Evolutionary conservation across 2,113 vertebrate species (phyloP).

Genomic region (Myotis lucifugus): DNA sequence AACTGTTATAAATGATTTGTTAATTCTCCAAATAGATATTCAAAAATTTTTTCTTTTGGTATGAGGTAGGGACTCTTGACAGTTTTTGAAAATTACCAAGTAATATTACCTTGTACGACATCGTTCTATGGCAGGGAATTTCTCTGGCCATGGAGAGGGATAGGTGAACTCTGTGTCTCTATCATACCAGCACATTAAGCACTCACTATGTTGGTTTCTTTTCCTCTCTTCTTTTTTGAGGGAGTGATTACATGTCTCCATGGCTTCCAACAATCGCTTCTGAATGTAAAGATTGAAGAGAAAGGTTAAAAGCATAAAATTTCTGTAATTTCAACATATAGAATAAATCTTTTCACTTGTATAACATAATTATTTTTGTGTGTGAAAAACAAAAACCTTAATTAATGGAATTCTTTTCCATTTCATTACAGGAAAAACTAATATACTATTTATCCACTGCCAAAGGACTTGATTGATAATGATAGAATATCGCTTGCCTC

Average conservation of each 20-base stretch:
- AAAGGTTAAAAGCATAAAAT: not conserved
- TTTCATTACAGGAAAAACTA: slow-evolving; percentile 16
- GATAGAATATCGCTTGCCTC: not conserved
- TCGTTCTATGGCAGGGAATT: slow-evolving; percentile 90
- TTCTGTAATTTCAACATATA: not conserved
- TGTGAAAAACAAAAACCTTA: slow-evolving; percentile 45
- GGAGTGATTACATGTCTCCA: slow-evolving; percentile 89
- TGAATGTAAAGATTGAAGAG: slow-evolving; percentile 78
- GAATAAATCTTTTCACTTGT: slow-evolving; percentile 4
- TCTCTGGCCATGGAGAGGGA: slow-evolving; percentile 89
- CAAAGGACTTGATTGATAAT: not conserved
- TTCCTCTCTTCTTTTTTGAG: slow-evolving; percentile 90
- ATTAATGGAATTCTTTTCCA: slow-evolving; percentile 1
- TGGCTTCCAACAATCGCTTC: slow-evolving; percentile 93
- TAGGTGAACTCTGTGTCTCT: slow-evolving; percentile 87
- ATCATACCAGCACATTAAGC: slow-evolving; percentile 90
- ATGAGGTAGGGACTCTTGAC: not conserved
- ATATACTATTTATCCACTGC: not conserved
- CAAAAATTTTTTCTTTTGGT: not conserved
- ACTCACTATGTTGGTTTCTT: slow-evolving; percentile 94
- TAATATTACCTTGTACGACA: slow-evolving; percentile 89
- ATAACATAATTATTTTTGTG: slow-evolving; percentile 12
- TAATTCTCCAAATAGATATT: not conserved
- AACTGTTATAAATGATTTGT: slow-evolving; percentile 7
- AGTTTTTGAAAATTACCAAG: not conserved